Evolutionary conservation across 2,888 invertebrate species (phyloP).

Genomic region (Xanthostigma xanthostigma): DNA sequence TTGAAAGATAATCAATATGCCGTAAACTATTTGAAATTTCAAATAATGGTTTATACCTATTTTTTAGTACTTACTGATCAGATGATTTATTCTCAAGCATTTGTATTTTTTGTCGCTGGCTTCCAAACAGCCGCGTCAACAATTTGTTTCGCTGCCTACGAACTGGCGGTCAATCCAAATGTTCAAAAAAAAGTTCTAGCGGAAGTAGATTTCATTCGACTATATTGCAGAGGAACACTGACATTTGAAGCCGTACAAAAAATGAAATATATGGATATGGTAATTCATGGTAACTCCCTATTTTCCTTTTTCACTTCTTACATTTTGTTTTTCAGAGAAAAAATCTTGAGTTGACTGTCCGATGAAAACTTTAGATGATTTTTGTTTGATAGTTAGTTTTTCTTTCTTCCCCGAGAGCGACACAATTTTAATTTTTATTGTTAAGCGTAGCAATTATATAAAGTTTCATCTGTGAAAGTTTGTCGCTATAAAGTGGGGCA

Average conservation of each 20-base stretch:
- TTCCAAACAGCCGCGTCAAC: constrained; percentile 31
- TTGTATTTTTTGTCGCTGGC: constrained; percentile 33
- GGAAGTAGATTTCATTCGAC: constrained; percentile 18
- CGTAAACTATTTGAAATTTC: too few relatives aligned
- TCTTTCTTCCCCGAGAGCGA: too few relatives aligned
- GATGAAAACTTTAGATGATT: too few relatives aligned
- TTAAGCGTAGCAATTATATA: too few relatives aligned
- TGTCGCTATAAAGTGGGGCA: too few relatives aligned
- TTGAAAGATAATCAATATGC: too few relatives aligned
- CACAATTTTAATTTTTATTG: too few relatives aligned
- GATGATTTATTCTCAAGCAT: constrained; percentile 30
- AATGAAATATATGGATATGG: constrained; percentile 30
- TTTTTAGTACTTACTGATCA: constrained; percentile 29
- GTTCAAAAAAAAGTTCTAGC: constrained; percentile 28
- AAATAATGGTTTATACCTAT: neutral
- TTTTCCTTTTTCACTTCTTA: too few relatives aligned
- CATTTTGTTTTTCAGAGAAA: too few relatives aligned
- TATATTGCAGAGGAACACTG: constrained; percentile 15
- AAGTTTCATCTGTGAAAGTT: too few relatives aligned
- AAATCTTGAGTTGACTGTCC: too few relatives aligned
- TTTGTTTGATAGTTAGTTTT: too few relatives aligned
- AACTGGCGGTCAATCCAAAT: constrained; percentile 28
- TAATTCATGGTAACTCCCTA: constrained; percentile 7
- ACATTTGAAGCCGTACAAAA: constrained; percentile 22
- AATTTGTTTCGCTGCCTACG: constrained; percentile 28